Evolutionary conservation across 2,797 vertebrate genomes (phyloP), one percentile per base, ranked within the genome.

Genomic region (Helicolenus hilgendorfi): DNA sequence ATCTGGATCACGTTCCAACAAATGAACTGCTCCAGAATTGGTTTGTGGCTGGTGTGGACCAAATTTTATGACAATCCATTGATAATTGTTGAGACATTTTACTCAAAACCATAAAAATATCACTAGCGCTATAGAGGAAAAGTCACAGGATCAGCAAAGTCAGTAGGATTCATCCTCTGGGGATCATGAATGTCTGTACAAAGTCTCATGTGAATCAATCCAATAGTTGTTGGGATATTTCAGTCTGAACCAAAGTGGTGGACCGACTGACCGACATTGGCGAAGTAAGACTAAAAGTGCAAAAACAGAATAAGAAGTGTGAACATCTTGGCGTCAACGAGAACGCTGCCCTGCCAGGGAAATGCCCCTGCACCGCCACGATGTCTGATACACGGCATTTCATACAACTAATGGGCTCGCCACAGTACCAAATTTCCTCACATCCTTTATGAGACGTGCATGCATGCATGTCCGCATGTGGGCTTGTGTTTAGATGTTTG

Each of bases 401-500:
- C 60, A 60, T 60, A 73, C 71, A 65, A 59, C 14, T 77, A 41
- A 81, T 58, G n/a, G 56, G 11, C 65, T 81, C 65, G 22, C 72
- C 82, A 22, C 84, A 86, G 73, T 60, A 85, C 72, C 72, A 68
- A 35, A 72, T 58, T 24, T 80, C 75, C 58, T 84, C 86, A 75
- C 79, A 83, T 84, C 24, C 45, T 45, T 63, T 64, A 75, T 74
- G 74, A 68, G 58, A 81, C 5, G 9, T 70, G 68, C 58, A 79
- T 79, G 59, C 83, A 68, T 76, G 27, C 72, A 71, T 81, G 79
- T 81, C 79, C 70, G 29, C 60, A 78, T 79, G 81, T 53, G 26
- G 56, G 35, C 41, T 74, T 22, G 78, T 85, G 71, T 88, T 85
- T 83, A 27, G n/a, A 65, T 88, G 79, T 92, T 84, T 89, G 73